Conservation (phyloP, 2,888 invertebrate genomes). For the Drosophila greeni region DNA sequence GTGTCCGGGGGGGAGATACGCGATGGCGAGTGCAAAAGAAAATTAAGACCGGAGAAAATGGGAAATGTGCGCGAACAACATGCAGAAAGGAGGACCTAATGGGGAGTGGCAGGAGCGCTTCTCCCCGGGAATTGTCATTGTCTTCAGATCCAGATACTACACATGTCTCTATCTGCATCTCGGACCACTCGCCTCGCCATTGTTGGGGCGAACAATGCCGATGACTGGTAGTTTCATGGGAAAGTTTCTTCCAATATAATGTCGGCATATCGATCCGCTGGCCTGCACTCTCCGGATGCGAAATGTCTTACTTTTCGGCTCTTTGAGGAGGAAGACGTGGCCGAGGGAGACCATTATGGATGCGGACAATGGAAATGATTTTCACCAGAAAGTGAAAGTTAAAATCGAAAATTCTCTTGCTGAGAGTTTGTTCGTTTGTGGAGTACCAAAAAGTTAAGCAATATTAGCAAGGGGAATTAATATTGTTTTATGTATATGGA, state of each 20-base stretch:
- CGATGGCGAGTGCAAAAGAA: constrained; percentile 25
- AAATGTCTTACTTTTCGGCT: constrained; percentile 3
- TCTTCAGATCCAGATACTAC: constrained; percentile 38
- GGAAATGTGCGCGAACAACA: constrained; percentile 33
- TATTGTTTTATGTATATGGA: not conserved
- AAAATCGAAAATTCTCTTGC: constrained; percentile 1
- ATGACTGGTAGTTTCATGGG: constrained; percentile 18
- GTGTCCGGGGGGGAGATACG: constrained; percentile 2
- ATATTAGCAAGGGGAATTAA: constrained; percentile 1
- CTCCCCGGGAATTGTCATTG: constrained; percentile 45
- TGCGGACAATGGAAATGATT: constrained; percentile 2
- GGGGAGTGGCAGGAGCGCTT: not conserved
- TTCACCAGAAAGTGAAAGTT: not conserved
- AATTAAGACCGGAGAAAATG: constrained; percentile 43
- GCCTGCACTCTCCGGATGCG: not conserved
- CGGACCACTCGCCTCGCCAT: constrained; percentile 13
- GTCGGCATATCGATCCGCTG: constrained; percentile 21
- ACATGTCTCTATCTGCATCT: constrained; percentile 22
- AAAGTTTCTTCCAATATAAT: constrained; percentile 10
- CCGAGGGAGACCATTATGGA: not conserved
- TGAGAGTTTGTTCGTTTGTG: not conserved
- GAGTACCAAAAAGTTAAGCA: not conserved
- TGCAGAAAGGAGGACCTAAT: not conserved
- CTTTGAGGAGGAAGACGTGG: not conserved
- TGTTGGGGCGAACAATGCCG: constrained; percentile 35